Base-by-base conservation (phyloP, 1,140 invertebrate genomes). In the Heliconius himera region DNA sequence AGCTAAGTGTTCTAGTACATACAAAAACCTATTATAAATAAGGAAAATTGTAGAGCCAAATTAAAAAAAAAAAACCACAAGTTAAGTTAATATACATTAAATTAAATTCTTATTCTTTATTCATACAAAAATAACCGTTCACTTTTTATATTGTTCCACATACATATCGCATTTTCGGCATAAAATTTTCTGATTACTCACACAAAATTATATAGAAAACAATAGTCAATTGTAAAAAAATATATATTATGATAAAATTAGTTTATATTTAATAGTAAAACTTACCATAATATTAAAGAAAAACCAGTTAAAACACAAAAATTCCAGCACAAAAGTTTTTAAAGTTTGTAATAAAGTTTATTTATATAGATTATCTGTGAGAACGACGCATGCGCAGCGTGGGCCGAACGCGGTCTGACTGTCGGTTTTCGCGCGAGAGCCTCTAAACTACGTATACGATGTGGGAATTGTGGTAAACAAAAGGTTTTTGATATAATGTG, bases 341-440 rank as follows among this genome's bases (percentile, higher is more conserved):
- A 74, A 78, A 73, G 54, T 73, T 41, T 29, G 33, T 78, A 38
- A 56, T 54, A 70, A 77, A 79, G 70, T 84, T 83, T 88, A 85
- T 90, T 89, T 88, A 13, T 22, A 18, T 38, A 70, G 84, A 83
- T 87, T 92, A 80, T 87, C 90, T 87, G 90, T 90, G 85, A 85
- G 85, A 88, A 92, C 89, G 77, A 33, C 89, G 88, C 89, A 90
- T 89, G 89, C 90, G 89, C 85, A 79, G 85, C 60, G 79, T 60
- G 36, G 72, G 73, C 81, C 84, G 81, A 60, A 73, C 89, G 83
- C 84, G 83, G 80, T 81, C 77, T 76, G 80, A 91, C 90, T 91
- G 89, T 84, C 83, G 82, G 89, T 89, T 90, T 92, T 92, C 89
- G 87, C 89, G 90, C 89, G 87, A 90, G 83, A 79, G 74, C 70